Evolutionary conservation across 2,888 invertebrate genomes (phyloP).

Genomic region (Anoncus sp.): DNA sequence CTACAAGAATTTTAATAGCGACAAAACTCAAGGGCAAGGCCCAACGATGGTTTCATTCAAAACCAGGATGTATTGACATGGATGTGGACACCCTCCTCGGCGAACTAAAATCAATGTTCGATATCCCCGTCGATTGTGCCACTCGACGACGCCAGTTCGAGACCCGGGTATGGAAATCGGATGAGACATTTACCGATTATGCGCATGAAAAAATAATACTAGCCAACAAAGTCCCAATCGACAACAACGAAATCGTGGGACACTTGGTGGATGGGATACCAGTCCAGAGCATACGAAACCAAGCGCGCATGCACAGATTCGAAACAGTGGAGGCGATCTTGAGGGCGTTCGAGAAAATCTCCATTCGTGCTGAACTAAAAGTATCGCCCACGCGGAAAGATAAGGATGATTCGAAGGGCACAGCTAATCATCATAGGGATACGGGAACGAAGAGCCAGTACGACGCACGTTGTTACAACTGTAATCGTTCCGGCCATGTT

Average conservation of each 20-base stretch:
- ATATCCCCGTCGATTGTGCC: conserved; percentile 34
- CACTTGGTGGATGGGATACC: neutral
- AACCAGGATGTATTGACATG: conserved; percentile 44
- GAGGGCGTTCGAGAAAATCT: neutral
- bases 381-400: neutral
- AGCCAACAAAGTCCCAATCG: conserved; percentile 8
- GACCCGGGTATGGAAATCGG: neutral
- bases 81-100: neutral
- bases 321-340: neutral
- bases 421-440: neutral
- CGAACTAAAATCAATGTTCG: conserved; percentile 47
- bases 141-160: conserved; percentile 55
- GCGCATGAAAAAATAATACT: conserved; percentile 53
- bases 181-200: neutral
- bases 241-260: neutral
- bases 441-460: no score
- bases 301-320: conserved; percentile 9
- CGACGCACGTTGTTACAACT: neutral
- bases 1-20: conserved; percentile 48
- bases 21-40: conserved; percentile 56
- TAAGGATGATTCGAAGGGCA: neutral
- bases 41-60: conserved; percentile 56
- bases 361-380: neutral
- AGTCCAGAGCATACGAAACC: conserved; percentile 12
- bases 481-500: neutral